Percentiles rank a stretch among this genome's conserved stretches.
phyloP scores from a whole-genome alignment of 2,888 invertebrate species.

The Spatulosminthurus flaviceps region DNA sequence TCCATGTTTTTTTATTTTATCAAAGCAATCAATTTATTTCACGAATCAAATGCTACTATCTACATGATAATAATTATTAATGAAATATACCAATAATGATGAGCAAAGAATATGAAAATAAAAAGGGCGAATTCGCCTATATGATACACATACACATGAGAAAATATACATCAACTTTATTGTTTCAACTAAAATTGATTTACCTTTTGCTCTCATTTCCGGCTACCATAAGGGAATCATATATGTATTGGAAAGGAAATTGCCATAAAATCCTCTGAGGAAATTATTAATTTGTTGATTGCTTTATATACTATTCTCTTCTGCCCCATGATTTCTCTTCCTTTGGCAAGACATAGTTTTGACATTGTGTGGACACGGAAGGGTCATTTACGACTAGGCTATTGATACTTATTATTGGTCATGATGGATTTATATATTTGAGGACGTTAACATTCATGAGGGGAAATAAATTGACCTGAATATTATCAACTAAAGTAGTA shows the following conservation, averaged over 20 bases:
- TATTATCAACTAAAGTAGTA: constrained; percentile 15
- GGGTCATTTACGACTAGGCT: not conserved
- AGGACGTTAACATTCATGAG: not conserved
- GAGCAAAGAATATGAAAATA: constrained; percentile 8
- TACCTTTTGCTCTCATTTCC: too few relatives aligned
- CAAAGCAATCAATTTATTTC: constrained; percentile 2
- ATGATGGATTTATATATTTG: not conserved
- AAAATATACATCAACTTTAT: too few relatives aligned
- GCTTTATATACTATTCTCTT: not conserved
- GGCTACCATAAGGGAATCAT: not conserved
- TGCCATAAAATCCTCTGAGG: not conserved
- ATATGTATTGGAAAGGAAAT: not conserved
- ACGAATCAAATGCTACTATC: not conserved
- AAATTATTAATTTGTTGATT: constrained; percentile 25
- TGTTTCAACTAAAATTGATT: too few relatives aligned
- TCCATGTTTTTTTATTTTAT: constrained; percentile 2
- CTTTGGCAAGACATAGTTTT: not conserved
- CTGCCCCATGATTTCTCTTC: not conserved
- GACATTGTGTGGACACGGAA: constrained; percentile 18
- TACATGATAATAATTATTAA: not conserved
- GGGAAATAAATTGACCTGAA: constrained; percentile 4
- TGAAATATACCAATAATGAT: not conserved
- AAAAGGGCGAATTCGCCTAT: not conserved
- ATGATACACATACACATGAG: too few relatives aligned
- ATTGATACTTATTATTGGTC: constrained; percentile 8